Base-by-base conservation (phyloP, 2,888 invertebrate species). In the Horisme vitalbata region DNA sequence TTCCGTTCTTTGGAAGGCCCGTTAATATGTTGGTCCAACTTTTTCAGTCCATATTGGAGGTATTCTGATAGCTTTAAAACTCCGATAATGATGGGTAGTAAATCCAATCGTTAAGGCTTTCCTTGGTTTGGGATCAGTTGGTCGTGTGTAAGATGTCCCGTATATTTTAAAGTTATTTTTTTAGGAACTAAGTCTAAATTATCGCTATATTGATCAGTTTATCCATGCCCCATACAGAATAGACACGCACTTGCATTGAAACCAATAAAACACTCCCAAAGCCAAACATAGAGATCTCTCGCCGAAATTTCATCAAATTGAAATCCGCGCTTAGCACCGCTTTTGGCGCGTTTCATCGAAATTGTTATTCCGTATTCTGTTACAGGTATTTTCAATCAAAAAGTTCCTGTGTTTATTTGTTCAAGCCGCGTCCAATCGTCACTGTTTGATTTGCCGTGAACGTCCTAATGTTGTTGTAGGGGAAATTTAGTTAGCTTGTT, bases 281-380 rank as follows among this genome's bases (percentile, higher is more conserved):
- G n/a, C n/a, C n/a, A n/a, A n/a, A n/a, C n/a, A n/a, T 35, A 34
- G 9, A 18, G n/a, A 26, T 37, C 37, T 30, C 60, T 57, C 62
- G 65, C 57, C 61, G 67, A 72, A 71, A 68, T 72, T 66, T 60
- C 45, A 57, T 57, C 65, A 64, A 75, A 77, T 75, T 69, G 66
- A 69, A 77, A 72, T n/a, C 61, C 62, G 51, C 58, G 66, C 55
- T 64, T 65, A 67, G 63, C 58, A 56, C 13, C 57, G 57, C 61
- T 65, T 69, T 68, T 61, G 59, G 56, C 56, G 55, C 53, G 57
- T 63, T 71, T 69, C 57, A 65, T 65, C 47, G 53, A 69, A 73
- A 71, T 65, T 58, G 65, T 70, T 63, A 63, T 69, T 66, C 62
- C 55, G 52, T 52, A 57, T 62, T 57, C 59, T 52, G 56, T 47